Evolutionary conservation across 2,888 invertebrate genomes (phyloP).

Genomic region (Morpho achilles): DNA sequence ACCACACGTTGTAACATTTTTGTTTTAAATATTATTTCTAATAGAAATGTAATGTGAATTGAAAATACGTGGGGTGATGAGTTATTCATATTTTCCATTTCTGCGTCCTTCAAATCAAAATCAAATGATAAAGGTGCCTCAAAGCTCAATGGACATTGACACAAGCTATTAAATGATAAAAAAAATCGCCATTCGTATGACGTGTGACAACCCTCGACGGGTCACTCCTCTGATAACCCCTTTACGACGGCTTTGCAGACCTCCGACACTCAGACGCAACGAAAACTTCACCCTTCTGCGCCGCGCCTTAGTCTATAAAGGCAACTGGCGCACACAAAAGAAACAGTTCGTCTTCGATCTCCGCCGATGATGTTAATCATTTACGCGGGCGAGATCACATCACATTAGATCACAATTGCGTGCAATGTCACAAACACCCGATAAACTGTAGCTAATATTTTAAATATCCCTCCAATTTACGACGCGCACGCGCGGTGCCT

Average conservation of each 20-base stretch:
- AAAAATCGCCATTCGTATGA: slow-evolving; percentile 42
- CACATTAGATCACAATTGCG: slow-evolving; percentile 31
- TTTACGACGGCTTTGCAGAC: slow-evolving; percentile 42
- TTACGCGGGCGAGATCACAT: slow-evolving; percentile 39
- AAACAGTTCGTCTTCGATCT: slow-evolving; percentile 67
- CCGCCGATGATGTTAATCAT: slow-evolving; percentile 64
- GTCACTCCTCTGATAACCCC: slow-evolving; percentile 64
- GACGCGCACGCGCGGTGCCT: slow-evolving; percentile 59
- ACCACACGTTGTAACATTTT: too few relatives aligned
- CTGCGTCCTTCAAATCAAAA: neutral
- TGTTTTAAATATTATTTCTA: too few relatives aligned
- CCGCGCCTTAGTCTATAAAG: slow-evolving; percentile 70
- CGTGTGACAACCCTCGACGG: slow-evolving; percentile 45
- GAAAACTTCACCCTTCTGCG: slow-evolving; percentile 63
- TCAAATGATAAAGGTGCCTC: slow-evolving; percentile 8
- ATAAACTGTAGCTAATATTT: slow-evolving; percentile 42
- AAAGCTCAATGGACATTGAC: slow-evolving; percentile 8
- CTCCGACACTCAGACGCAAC: slow-evolving; percentile 53
- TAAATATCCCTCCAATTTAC: slow-evolving; percentile 53
- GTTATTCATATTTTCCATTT: neutral
- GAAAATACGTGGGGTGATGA: too few relatives aligned
- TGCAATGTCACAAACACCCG: slow-evolving; percentile 49
- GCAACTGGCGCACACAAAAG: slow-evolving; percentile 56
- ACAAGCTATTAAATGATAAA: slow-evolving; percentile 29
- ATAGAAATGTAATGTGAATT: too few relatives aligned